Percentiles rank a stretch among this genome's conserved stretches.
Evolutionary conservation across 2,113 vertebrate species (phyloP).

Genomic region (Phyllostomus hastatus): DNA sequence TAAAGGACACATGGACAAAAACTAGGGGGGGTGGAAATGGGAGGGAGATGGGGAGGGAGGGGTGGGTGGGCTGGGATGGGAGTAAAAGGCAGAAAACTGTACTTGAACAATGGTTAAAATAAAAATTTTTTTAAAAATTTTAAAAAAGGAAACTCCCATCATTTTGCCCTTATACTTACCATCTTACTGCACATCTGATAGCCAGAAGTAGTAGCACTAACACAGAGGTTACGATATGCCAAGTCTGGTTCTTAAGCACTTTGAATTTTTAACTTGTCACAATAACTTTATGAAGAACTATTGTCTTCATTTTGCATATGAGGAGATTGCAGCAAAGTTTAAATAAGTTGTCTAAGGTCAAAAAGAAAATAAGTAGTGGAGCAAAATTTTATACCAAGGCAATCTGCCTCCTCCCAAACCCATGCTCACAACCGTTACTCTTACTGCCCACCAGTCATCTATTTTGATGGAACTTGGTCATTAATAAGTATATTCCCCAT

Average conservation of each 20-base stretch:
- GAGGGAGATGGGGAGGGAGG: too few species aligned
- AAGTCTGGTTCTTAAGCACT: background rate
- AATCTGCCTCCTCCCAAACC: background rate
- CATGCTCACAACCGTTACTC: background rate
- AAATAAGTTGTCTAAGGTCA: background rate
- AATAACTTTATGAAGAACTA: background rate
- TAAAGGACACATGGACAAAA: too few species aligned
- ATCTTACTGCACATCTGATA: background rate
- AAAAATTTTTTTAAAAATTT: background rate
- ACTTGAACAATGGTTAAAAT: background rate
- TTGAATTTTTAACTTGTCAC: background rate
- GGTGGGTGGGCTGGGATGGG: too few species aligned
- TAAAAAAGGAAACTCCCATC: background rate
- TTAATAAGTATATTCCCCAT: background rate
- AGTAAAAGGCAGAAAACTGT: too few species aligned
- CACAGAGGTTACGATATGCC: background rate
- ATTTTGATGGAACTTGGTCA: background rate
- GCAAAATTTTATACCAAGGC: background rate
- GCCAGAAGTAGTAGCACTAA: background rate
- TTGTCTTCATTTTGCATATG: background rate
- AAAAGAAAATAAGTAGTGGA: background rate
- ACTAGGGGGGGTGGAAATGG: too few species aligned
- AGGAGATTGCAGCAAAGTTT: background rate
- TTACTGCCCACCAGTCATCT: background rate
- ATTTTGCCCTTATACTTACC: background rate